Percentiles rank a stretch among this genome's conserved stretches.
phyloP scores from a whole-genome alignment of 2,113 vertebrate genomes.

The Drymodes brunneopygia region DNA sequence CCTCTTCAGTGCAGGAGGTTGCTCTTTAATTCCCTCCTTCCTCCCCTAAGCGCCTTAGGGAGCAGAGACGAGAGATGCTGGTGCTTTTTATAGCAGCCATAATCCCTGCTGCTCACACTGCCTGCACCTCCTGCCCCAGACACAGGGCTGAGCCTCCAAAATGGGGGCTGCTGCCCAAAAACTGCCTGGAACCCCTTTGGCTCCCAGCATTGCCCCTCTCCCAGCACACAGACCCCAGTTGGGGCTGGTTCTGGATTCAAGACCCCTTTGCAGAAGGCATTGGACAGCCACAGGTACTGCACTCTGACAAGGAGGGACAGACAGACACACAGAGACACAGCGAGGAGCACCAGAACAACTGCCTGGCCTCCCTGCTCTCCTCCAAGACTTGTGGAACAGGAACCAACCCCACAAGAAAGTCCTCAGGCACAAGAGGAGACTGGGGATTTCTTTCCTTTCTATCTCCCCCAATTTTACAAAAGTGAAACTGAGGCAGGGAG shows the following conservation, averaged over 20 bases:
- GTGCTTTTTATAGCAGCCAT: constrained; percentile 42
- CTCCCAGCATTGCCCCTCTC: neutral
- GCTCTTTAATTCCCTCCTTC: constrained; percentile 39
- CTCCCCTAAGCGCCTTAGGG: constrained; percentile 46
- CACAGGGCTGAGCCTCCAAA: neutral
- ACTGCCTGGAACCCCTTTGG: fast-evolving
- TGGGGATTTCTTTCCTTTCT: neutral
- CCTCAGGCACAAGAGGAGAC: neutral
- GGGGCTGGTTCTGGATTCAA: neutral
- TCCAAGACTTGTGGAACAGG: neutral
- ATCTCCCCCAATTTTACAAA: neutral
- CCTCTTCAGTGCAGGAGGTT: neutral
- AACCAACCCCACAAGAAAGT: neutral
- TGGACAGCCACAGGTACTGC: neutral
- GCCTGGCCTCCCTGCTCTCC: neutral
- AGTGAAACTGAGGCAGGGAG: neutral
- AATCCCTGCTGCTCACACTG: neutral
- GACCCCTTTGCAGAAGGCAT: neutral
- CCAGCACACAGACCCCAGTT: neutral
- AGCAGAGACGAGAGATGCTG: neutral
- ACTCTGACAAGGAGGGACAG: neutral
- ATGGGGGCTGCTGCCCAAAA: neutral
- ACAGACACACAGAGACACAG: neutral
- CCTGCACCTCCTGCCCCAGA: neutral
- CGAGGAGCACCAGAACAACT: neutral